Conservation (phyloP, 1,140 invertebrate genomes). For the Eriosoma lanigerum region DNA sequence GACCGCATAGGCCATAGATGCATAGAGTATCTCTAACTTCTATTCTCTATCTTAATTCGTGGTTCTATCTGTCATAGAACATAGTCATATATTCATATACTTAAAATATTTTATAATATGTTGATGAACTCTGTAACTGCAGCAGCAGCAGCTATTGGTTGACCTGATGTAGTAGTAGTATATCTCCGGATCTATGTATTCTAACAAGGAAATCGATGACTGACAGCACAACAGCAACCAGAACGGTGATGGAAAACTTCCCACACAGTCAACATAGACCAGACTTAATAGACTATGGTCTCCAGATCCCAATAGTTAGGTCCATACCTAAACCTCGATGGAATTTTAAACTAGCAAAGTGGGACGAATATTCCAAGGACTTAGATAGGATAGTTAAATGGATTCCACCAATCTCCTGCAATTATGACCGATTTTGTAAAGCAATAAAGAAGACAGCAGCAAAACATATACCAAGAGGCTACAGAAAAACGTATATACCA, state of each 20-base stretch:
- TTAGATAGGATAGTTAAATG: slow-evolving; percentile 5
- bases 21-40: too few relatives aligned
- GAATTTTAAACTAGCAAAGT: too few relatives aligned
- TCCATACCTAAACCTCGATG: slow-evolving; percentile 15
- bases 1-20: too few relatives aligned
- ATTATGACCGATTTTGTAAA: slow-evolving; percentile 11
- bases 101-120: too few relatives aligned
- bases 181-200: slow-evolving; percentile 47
- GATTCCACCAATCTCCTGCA: slow-evolving; percentile 3
- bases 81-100: too few relatives aligned
- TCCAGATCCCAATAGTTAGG: slow-evolving; percentile 49
- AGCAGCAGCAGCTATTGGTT: too few relatives aligned
- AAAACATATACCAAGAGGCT: neutral
- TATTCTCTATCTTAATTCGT: too few relatives aligned
- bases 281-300: slow-evolving; percentile 61
- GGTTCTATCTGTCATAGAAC: too few relatives aligned
- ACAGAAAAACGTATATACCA: slow-evolving; percentile 6
- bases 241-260: slow-evolving; percentile 68
- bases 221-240: slow-evolving; percentile 62
- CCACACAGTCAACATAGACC: slow-evolving; percentile 65
- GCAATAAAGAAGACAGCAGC: neutral
- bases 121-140: too few relatives aligned
- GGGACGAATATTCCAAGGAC: slow-evolving; percentile 2
- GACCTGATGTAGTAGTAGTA: too few relatives aligned
- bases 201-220: slow-evolving; percentile 23